Evolutionary conservation across 2,797 vertebrate genomes (phyloP).

Genomic region (Anniella stebbinsi): DNA sequence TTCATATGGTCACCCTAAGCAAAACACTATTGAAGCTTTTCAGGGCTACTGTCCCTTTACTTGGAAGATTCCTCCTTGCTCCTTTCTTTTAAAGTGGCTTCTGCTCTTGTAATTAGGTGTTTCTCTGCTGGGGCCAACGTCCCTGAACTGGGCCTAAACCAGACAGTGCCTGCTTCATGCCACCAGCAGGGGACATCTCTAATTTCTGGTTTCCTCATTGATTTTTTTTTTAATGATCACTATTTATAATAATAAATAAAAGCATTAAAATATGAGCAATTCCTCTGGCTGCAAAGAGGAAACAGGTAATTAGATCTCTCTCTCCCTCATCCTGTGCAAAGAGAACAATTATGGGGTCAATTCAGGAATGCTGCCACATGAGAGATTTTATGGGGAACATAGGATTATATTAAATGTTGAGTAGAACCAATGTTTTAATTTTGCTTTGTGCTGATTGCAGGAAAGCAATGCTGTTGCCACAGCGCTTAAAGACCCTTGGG

Average conservation of each 20-base stretch:
- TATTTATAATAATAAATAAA: conserved; percentile 16
- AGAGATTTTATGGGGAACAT: conserved; percentile 1
- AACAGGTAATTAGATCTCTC: not conserved
- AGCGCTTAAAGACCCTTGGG: not conserved
- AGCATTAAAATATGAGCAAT: not conserved
- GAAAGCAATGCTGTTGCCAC: not conserved
- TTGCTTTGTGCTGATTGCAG: not conserved
- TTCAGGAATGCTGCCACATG: not conserved
- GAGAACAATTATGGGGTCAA: not conserved
- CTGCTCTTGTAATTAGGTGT: not conserved
- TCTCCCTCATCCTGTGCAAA: not conserved
- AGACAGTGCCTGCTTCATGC: not conserved
- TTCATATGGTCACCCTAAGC: no score
- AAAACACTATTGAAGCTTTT: not conserved
- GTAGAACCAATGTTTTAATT: not conserved
- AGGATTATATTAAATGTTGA: not conserved
- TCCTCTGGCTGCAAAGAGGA: conserved; percentile 16
- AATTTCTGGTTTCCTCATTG: not conserved
- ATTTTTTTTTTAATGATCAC: not conserved
- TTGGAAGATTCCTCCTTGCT: not conserved
- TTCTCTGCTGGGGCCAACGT: no score
- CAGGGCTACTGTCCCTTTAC: no score
- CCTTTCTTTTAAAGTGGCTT: not conserved
- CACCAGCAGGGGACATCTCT: not conserved
- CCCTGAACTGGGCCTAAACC: not conserved